phyloP scores from a whole-genome alignment of 2,113 vertebrate species.

The Pteropus alecto region DNA sequence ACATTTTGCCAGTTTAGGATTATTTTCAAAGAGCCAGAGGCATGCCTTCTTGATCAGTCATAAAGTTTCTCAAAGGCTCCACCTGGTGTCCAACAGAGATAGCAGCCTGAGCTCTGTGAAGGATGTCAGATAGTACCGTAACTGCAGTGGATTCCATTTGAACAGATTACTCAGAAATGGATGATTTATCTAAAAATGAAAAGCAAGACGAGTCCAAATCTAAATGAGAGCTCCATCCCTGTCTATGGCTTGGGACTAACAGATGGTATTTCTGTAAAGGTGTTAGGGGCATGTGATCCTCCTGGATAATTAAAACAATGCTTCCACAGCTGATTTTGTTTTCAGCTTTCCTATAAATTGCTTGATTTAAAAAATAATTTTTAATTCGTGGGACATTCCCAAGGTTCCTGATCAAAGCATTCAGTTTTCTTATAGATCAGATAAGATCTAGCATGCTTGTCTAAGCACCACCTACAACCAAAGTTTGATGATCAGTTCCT shows the following conservation, averaged over 20 bases:
- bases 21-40: not conserved
- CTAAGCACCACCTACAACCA: not conserved
- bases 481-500: not conserved
- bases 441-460: not conserved
- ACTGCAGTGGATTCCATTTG: not conserved
- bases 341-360: slow-evolving; percentile 7
- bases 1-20: not conserved
- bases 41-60: not conserved
- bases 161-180: not conserved
- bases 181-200: not conserved
- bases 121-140: not conserved
- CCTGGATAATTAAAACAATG: not conserved
- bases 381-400: not conserved
- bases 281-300: not conserved
- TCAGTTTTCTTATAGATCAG: not conserved
- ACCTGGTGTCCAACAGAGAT: not conserved
- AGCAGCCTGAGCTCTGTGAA: not conserved
- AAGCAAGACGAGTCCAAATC: not conserved
- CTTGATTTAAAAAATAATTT: not conserved
- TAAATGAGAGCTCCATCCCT: no score
- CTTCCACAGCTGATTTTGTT: not conserved
- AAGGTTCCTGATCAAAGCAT: not conserved
- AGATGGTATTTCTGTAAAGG: not conserved
- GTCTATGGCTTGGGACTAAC: not conserved
- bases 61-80: not conserved